Evolutionary conservation across 2,888 invertebrate species (phyloP), one percentile per base, ranked within the genome.

Genomic region (Lissonota sp.): DNA sequence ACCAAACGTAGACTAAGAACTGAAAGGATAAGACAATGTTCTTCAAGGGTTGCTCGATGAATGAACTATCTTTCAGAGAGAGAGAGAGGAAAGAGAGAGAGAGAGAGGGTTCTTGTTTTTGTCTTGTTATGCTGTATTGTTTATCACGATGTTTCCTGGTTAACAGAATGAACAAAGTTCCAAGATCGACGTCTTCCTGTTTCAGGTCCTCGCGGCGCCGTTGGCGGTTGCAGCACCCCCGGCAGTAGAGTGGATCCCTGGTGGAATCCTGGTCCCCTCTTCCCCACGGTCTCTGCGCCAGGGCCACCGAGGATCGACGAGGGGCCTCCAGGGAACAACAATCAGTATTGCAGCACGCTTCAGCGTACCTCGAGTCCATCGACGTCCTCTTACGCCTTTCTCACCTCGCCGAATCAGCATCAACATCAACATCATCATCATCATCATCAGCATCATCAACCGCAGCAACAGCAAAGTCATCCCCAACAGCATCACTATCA

Each of bases 161-260:
- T 16, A 55, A 64, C 26, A 39, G 12, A 64, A 7, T 44, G 46
- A 26, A 8, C 58, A 60, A 53, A 66, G 10, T 66, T 77, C 60
- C 70, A 84, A 83, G 78, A 67, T 66, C 71, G 66, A 64, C 49
- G 53, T 83, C 46, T 79, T 82, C 42, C 4, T 89, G 86, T 89
- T 90, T 0, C 87, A 92, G 92, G 91, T 92, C 87, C 91, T 87
- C 91, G 91, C 91, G 90, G 91, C 90, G 91, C 90, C 92, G 90
- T 91, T 90, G 92, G 91, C 91, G 92, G 91, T 92, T 90, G 91
- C 91, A 92, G 86, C 88, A 91, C 89, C 89, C 89, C 91, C 90
- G 90, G 90, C 89, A 90, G 89, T 92, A 91, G 90, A 90, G 90
- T 92, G 91, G 92, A 91, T 92, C 90, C 91, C 88, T 91, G 91